Base-by-base conservation (phyloP, 2,888 invertebrate species). In the Phyllotreta cruciferae region DNA sequence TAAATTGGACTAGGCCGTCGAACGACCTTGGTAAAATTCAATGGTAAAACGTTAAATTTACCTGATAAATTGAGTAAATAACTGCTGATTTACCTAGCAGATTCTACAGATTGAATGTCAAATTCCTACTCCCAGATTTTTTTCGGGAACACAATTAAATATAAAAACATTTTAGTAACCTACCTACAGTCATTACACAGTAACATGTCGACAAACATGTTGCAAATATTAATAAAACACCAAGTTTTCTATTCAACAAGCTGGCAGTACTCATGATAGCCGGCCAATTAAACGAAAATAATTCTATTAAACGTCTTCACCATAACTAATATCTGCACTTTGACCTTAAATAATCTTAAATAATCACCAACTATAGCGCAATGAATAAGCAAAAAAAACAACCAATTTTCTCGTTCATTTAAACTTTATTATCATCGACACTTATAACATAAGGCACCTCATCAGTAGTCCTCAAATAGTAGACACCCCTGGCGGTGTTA, bases 231-330 rank as follows among this genome's bases (percentile, higher is more conserved):
- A 24, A 14, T 5, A 47, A 47, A 47, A 47, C 6, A 8, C 14
- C 47, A 47, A 89, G 72, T 41, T 41, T 41, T 41, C 41, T 41
- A 4, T 13, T 11, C 13, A 11, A 44, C 5, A 11, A 2, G 11
- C 14, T 44, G 45, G 11, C 1, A 13, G 14, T 44, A 11, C 10
- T 13, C 10, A 14, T 44, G 7, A 44, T 24, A 6, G 7, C 45
- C 13, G 45, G 14, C 13, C 6, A 44, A 44, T 13, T 44, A 11
- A 44, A 44, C 7, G 11, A 11, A 7, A 10, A 13, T 44, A 44
- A 11, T 44, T 44, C 14, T 4, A 44, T 44, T 10, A 44, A 11
- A 44, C 13, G 11, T 44, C 13, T 44, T 11, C 13, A 44, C n/a
- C n/a, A 42, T 10, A 13, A 44, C 45, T 13, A 14, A 44, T 11